Base-by-base conservation (phyloP, 2,113 vertebrate genomes). In the Pangasianodon gigas region DNA sequence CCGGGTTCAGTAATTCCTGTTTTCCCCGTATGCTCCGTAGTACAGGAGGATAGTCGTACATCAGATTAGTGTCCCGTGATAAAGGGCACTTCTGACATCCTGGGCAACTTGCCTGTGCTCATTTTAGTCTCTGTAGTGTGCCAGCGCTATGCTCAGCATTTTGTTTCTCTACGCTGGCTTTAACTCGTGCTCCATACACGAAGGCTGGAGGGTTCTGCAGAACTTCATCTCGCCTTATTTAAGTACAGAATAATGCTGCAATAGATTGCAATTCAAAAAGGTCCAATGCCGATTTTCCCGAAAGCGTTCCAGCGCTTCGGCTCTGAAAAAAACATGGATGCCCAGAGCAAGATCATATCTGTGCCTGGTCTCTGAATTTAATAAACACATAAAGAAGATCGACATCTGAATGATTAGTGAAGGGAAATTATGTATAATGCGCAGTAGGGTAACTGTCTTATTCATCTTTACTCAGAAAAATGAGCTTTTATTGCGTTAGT, bases 61-160 rank as follows among this genome's bases (percentile, higher is more conserved):
- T 52, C 8, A 54, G 54, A 80, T 82, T 60, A 29, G 14, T 5
- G 54, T 71, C 19, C 88, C 18, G 67, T 67, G 67, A 74, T 89
- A 58, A 82, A 85, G 75, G 71, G 41, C 41, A 46, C n/a, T 83
- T 89, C 75, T 83, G 87, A 79, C 74, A 32, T 75, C 56, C 88
- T 89, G 85, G 74, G 48, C 67, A 48, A 71, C 60, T 60, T 77
- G 87, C 87, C 90, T 82, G 44, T 18, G 26, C 88, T 89, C 51
- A 24, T 41, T 85, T 89, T 56, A 41, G 84, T 51, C 71, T 37
- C 67, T 19, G 51, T 84, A 54, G 51, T 48, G 87, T n/a, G 87
- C 83, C 44, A 69, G 48, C 44, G 87, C 87, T 71, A 58, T 11
- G 74, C 83, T 91, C 84, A 89, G 87, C 90, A 85, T 41, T 90